These are phyloP conservation scores for Nephrotoma appendiculata DNA, from an alignment of 2,888 invertebrate species.

Conservation along the genomic window DNA sequence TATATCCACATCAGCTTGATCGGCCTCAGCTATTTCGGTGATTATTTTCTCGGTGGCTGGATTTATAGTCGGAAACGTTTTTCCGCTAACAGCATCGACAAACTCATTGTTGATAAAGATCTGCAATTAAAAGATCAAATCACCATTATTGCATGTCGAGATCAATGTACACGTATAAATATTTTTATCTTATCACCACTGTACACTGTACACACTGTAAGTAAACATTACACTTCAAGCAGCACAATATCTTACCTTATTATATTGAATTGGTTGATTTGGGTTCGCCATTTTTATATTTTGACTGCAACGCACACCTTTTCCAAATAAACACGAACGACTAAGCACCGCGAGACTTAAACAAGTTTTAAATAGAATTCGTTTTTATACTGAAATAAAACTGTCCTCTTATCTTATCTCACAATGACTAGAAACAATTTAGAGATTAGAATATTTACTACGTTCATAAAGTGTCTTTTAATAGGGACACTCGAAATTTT, in stretches of 20 bases:
- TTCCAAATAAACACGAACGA: not conserved
- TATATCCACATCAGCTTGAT: conserved; percentile 69
- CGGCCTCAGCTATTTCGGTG: conserved; percentile 64
- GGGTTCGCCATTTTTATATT: not conserved
- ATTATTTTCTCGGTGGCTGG: conserved; percentile 68
- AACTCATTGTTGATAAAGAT: conserved; percentile 72
- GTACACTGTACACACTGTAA: not conserved
- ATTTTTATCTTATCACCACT: not conserved
- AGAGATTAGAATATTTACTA: not conserved
- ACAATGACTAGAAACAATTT: not conserved
- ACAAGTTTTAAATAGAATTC: not conserved
- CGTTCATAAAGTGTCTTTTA: not conserved
- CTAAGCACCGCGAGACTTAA: not conserved
- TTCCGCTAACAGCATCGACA: conserved; percentile 67
- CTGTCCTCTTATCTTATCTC: not conserved
- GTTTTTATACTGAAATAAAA: not conserved
- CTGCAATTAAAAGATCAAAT: conserved; percentile 32
- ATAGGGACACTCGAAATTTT: too few relatives aligned
- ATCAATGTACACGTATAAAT: not conserved
- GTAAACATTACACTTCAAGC: not conserved
- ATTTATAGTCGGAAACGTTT: conserved; percentile 74
- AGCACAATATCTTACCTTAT: not conserved
- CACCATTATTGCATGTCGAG: too few relatives aligned
- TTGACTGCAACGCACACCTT: not conserved
- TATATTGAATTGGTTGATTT: not conserved